Evolutionary conservation across 2,888 invertebrate genomes (phyloP).

Genomic region (Trachelus tabidus): DNA sequence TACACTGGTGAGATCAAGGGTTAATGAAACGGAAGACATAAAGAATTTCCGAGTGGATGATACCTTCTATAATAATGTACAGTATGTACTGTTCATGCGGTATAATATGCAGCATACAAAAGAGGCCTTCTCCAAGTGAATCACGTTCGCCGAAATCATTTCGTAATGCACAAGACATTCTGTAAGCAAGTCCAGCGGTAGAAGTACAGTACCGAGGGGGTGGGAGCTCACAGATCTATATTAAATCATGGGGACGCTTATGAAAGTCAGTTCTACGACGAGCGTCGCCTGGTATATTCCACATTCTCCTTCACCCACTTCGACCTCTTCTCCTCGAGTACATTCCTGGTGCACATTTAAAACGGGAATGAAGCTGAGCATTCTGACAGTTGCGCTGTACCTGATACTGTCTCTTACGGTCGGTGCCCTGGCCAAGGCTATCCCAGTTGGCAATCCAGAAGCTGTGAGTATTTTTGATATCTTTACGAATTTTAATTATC

Average conservation of each 20-base stretch:
- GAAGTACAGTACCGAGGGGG: slow-evolving; percentile 28
- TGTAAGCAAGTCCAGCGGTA: neutral
- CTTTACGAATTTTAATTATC: neutral
- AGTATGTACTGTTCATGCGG: neutral
- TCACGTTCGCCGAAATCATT: neutral
- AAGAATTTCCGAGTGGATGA: neutral
- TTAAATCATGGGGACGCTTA: slow-evolving; percentile 60
- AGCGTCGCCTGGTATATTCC: slow-evolving; percentile 15
- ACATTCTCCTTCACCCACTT: slow-evolving; percentile 4
- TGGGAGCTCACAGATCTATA: slow-evolving; percentile 54
- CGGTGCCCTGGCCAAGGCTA: slow-evolving; percentile 46
- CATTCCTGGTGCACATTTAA: neutral
- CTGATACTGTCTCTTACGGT: slow-evolving; percentile 31
- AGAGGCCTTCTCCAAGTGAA: neutral
- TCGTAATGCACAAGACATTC: neutral
- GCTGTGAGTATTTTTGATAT: slow-evolving; percentile 49
- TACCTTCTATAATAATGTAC: neutral
- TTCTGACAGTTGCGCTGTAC: slow-evolving; percentile 30
- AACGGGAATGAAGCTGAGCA: slow-evolving; percentile 45
- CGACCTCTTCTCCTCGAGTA: neutral
- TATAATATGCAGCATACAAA: neutral
- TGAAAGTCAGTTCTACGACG: slow-evolving; percentile 42
- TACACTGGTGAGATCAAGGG: neutral
- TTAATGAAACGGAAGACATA: neutral
- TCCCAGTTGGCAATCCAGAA: slow-evolving; percentile 59